These are phyloP conservation scores for Phthorimaea operculella DNA, from an alignment of 1,140 invertebrate species.

Conservation along the genomic window DNA sequence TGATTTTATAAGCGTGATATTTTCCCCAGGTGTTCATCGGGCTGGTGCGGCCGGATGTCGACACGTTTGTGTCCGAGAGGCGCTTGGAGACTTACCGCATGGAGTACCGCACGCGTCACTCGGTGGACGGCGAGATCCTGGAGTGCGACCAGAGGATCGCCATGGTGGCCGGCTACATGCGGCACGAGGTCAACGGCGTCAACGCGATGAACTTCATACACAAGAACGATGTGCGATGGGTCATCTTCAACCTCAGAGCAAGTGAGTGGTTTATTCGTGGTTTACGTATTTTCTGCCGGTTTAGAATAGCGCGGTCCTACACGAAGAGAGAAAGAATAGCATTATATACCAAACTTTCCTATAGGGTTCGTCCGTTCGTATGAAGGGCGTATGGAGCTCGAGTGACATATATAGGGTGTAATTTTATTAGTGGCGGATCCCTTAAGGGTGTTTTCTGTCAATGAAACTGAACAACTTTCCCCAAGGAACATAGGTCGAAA, in stretches of 20 bases:
- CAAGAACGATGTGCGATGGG: slow-evolving; percentile 84
- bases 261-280: slow-evolving; percentile 73
- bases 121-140: slow-evolving; percentile 85
- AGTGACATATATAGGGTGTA: too few species aligned
- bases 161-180: slow-evolving; percentile 85
- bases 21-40: slow-evolving; percentile 73
- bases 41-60: slow-evolving; percentile 72
- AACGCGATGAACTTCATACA: slow-evolving; percentile 90
- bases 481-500: too few species aligned
- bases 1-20: background rate
- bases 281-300: too few species aligned
- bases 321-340: too few species aligned
- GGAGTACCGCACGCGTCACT: slow-evolving; percentile 87
- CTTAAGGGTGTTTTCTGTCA: too few species aligned
- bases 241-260: slow-evolving; percentile 83
- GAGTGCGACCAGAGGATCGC: slow-evolving; percentile 88
- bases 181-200: slow-evolving; percentile 81
- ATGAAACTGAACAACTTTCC: too few species aligned
- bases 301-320: too few species aligned
- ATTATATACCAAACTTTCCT: too few species aligned
- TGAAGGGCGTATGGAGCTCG: too few species aligned
- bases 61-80: slow-evolving; percentile 75
- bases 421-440: too few species aligned
- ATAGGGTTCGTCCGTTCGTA: too few species aligned
- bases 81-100: slow-evolving; percentile 80